Percentiles rank a stretch among this genome's conserved stretches.
These are phyloP conservation scores for Gadopsis bispinosus DNA, from an alignment of 2,797 vertebrate species.

Conservation along the genomic window DNA sequence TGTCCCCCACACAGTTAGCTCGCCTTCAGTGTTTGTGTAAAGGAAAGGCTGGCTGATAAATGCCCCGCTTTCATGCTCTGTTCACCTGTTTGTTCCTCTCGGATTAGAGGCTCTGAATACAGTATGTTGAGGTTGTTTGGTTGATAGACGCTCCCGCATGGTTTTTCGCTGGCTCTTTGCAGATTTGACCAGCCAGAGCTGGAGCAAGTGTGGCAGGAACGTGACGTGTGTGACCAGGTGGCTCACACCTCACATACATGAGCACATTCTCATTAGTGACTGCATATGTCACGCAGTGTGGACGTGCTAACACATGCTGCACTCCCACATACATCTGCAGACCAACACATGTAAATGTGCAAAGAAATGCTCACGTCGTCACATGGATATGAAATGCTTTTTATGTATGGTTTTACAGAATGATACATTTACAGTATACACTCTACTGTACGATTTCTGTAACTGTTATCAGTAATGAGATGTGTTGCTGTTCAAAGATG, in stretches of 20 bases:
- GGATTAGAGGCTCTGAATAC: conserved; percentile 71
- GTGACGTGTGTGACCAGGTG: conserved; percentile 15
- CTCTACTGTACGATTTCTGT: conserved; percentile 16
- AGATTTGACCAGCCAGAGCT: conserved; percentile 37
- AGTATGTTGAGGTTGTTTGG: conserved; percentile 66
- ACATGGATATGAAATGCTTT: conserved; percentile 21
- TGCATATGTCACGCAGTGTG: conserved; percentile 7
- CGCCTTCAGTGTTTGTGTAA: conserved; percentile 64
- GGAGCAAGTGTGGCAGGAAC: conserved; percentile 15
- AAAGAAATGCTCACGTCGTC: not conserved
- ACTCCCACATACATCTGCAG: conserved; percentile 12
- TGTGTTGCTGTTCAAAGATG: conserved; percentile 41
- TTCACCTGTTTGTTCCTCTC: conserved; percentile 73
- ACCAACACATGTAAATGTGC: conserved; percentile 19
- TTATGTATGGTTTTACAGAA: conserved; percentile 27
- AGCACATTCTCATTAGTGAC: conserved; percentile 7
- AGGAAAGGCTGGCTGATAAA: conserved; percentile 76
- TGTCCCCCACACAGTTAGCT: conserved; percentile 57
- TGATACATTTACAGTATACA: conserved; percentile 25
- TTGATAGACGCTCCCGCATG: conserved; percentile 53
- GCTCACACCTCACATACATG: conserved; percentile 23
- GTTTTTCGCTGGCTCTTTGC: conserved; percentile 36
- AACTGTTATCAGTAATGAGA: conserved; percentile 38
- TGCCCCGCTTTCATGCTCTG: conserved; percentile 71
- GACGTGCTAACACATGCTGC: not conserved